Percentiles rank a stretch among this genome's conserved stretches.
Evolutionary conservation across 2,113 vertebrate species (phyloP).

Genomic region (Hemibates koningsi): DNA sequence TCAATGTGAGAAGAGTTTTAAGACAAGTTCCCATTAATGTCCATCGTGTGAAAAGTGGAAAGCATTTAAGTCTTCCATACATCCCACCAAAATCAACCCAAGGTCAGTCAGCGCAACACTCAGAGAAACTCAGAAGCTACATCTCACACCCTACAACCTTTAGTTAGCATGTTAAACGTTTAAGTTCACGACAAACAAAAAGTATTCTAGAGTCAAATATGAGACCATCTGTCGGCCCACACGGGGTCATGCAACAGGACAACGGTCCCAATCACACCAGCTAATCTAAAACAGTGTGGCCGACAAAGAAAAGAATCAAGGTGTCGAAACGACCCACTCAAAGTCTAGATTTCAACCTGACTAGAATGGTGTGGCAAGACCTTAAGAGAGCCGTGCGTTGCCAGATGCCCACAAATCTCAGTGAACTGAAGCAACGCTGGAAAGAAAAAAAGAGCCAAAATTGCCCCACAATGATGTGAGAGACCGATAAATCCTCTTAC

Average conservation of each 20-base stretch:
- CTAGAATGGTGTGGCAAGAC: not conserved
- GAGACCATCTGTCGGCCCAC: not conserved
- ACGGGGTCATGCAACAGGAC: not conserved
- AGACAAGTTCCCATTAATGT: not conserved
- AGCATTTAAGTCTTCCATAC: not conserved
- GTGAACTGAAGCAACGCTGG: not conserved
- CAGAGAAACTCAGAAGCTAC: not conserved
- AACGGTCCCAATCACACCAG: not conserved
- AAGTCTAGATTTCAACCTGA: not conserved
- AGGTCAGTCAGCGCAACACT: not conserved
- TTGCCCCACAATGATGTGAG: not conserved
- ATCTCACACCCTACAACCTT: not conserved
- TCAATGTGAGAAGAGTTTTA: not conserved
- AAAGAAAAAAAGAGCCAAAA: not conserved
- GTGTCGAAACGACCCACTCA: not conserved
- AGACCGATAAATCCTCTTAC: not conserved
- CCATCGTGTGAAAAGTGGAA: not conserved
- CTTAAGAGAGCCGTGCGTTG: rapidly evolving
- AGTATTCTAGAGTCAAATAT: not conserved
- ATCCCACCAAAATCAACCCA: not conserved
- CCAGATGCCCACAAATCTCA: not conserved
- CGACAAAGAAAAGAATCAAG: not conserved
- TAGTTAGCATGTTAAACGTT: not conserved
- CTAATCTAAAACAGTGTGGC: not conserved
- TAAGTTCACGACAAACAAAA: not conserved